Evolutionary conservation across 2,888 invertebrate species (phyloP).

Genomic region (Acronicta leporina): DNA sequence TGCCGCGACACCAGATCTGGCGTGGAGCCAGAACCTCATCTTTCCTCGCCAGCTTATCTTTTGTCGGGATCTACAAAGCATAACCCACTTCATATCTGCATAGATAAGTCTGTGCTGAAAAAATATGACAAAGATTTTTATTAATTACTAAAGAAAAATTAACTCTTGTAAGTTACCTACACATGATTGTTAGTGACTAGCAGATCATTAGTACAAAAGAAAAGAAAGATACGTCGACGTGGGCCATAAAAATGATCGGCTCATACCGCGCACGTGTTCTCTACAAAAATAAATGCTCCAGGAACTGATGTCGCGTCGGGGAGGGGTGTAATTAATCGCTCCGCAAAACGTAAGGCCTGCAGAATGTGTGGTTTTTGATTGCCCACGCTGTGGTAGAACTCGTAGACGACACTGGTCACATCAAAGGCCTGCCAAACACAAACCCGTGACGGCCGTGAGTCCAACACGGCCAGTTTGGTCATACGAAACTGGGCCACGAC

Average conservation of each 20-base stretch:
- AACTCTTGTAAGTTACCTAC: slow-evolving; percentile 11
- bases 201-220: not conserved
- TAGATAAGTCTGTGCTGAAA: slow-evolving; percentile 10
- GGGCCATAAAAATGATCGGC: slow-evolving; percentile 53
- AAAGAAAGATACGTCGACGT: not conserved
- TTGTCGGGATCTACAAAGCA: slow-evolving; percentile 68
- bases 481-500: slow-evolving; percentile 77
- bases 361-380: slow-evolving; percentile 63
- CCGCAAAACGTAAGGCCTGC: slow-evolving; percentile 51
- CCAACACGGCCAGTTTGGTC: slow-evolving; percentile 68
- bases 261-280: slow-evolving; percentile 70
- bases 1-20: slow-evolving; percentile 84
- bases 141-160: no score
- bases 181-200: slow-evolving; percentile 11
- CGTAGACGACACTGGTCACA: slow-evolving; percentile 68
- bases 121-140: not conserved
- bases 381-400: slow-evolving; percentile 47
- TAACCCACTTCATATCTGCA: slow-evolving; percentile 15
- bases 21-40: slow-evolving; percentile 79
- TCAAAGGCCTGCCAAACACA: slow-evolving; percentile 74
- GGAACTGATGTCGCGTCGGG: slow-evolving; percentile 57
- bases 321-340: slow-evolving; percentile 67
- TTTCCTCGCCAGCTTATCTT: slow-evolving; percentile 79
- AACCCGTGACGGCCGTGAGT: slow-evolving; percentile 70
- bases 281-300: slow-evolving; percentile 75